These are phyloP conservation scores for Cassiopea xamachana DNA, from an alignment of 30 jellyfish, hydroid and myxozoan genomes.

Conservation along the genomic window DNA sequence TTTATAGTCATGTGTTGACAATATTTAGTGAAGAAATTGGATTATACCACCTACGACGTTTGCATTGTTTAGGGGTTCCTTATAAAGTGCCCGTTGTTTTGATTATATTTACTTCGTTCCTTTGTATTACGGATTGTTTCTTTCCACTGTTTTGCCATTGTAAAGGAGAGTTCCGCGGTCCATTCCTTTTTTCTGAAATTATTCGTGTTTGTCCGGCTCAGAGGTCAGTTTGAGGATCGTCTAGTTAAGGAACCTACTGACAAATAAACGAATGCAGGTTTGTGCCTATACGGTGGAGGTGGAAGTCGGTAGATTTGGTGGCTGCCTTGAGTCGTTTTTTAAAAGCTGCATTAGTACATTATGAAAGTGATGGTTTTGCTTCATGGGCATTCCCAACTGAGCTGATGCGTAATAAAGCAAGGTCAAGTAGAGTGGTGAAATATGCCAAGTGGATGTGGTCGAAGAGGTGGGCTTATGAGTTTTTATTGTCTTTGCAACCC, in stretches of 20 bases:
- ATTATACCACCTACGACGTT: too few relatives aligned
- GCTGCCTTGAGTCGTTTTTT: not conserved
- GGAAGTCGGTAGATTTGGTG: not conserved
- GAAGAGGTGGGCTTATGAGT: constrained; percentile 25
- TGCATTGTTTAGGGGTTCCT: too few relatives aligned
- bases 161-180: not conserved
- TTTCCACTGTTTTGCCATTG: not conserved
- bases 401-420: constrained; percentile 13
- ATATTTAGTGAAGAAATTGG: too few relatives aligned
- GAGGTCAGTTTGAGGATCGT: constrained; percentile 16
- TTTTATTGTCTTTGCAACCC: not conserved
- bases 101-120: not conserved
- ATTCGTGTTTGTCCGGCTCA: not conserved
- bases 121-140: not conserved
- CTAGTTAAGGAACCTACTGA: not conserved
- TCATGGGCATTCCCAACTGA: not conserved
- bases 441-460: constrained; percentile 55
- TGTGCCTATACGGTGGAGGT: not conserved
- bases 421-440: constrained; percentile 33
- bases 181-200: not conserved
- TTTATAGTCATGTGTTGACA: too few relatives aligned
- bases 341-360: not conserved
- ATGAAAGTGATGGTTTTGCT: not conserved
- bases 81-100: too few relatives aligned
- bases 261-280: too few relatives aligned